Evolutionary conservation across 2,113 vertebrate species (phyloP).

Genomic region (Barnardius zonarius): DNA sequence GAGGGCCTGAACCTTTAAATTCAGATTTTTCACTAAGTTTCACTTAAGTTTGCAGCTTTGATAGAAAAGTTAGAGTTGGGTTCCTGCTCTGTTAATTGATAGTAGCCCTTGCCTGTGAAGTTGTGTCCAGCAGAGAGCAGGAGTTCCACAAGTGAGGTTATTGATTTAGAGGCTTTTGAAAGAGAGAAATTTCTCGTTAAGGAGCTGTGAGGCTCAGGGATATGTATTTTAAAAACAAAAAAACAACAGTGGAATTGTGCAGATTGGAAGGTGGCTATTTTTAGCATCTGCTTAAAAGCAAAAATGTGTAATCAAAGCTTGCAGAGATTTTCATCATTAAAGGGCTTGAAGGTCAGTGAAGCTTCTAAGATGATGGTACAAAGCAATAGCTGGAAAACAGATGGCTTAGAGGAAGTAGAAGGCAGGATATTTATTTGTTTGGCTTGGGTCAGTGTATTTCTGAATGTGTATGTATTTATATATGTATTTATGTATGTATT

Average conservation of each 20-base stretch:
- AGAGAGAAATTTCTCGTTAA: neutral
- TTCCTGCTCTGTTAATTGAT: neutral
- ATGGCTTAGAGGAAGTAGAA: neutral
- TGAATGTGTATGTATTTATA: neutral
- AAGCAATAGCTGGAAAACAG: neutral
- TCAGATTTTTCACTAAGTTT: neutral
- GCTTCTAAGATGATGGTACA: neutral
- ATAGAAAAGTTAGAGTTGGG: neutral
- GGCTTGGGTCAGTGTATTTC: neutral
- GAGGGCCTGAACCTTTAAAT: neutral
- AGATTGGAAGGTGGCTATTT: neutral
- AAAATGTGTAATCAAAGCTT: neutral
- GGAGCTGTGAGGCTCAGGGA: neutral
- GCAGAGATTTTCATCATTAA: neutral
- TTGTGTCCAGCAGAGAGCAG: slow-evolving; percentile 44
- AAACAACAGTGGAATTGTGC: neutral
- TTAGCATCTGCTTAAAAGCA: neutral
- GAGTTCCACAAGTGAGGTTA: neutral
- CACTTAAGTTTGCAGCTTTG: neutral
- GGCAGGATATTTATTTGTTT: neutral
- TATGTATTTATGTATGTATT: neutral
- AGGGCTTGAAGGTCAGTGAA: neutral
- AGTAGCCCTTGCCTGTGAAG: neutral
- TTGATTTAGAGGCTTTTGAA: neutral
- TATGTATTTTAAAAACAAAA: neutral